Percentiles rank a stretch among this genome's conserved stretches.
These are phyloP conservation scores for Monochamus alternatus DNA, from an alignment of 2,888 invertebrate species.

Conservation along the genomic window DNA sequence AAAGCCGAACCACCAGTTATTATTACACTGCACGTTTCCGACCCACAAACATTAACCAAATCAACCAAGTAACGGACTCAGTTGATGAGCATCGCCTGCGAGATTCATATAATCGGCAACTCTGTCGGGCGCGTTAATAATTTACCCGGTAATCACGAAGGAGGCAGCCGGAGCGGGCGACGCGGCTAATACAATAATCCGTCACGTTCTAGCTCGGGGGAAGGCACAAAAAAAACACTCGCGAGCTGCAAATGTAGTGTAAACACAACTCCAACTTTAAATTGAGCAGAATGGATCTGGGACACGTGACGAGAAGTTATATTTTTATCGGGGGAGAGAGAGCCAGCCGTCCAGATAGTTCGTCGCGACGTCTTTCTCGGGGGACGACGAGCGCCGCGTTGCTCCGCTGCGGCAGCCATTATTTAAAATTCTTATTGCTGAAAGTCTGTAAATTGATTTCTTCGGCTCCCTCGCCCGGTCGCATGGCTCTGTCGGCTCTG, in stretches of 20 bases:
- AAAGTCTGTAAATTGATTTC: constrained; percentile 70
- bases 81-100: not conserved
- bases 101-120: constrained; percentile 12
- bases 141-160: constrained; percentile 61
- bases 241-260: constrained; percentile 68
- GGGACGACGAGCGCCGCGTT: constrained; percentile 41
- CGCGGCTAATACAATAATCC: constrained; percentile 61
- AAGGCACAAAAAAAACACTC: constrained; percentile 50
- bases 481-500: constrained; percentile 63
- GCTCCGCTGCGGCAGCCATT: constrained; percentile 64
- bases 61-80: no score
- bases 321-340: constrained; percentile 65
- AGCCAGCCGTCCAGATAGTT: constrained; percentile 46
- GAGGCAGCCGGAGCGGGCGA: constrained; percentile 51
- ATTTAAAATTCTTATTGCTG: constrained; percentile 69
- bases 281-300: constrained; percentile 69
- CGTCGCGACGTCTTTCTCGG: constrained; percentile 10
- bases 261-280: constrained; percentile 69
- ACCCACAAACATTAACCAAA: no score
- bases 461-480: constrained; percentile 56
- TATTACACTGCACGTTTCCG: no score
- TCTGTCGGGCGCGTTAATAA: constrained; percentile 16
- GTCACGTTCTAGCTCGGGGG: constrained; percentile 56
- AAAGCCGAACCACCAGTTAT: no score
- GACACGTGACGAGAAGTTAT: constrained; percentile 70